These are phyloP conservation scores for Danio tinwini DNA, from an alignment of 2,797 vertebrate genomes.

Conservation along the genomic window DNA sequence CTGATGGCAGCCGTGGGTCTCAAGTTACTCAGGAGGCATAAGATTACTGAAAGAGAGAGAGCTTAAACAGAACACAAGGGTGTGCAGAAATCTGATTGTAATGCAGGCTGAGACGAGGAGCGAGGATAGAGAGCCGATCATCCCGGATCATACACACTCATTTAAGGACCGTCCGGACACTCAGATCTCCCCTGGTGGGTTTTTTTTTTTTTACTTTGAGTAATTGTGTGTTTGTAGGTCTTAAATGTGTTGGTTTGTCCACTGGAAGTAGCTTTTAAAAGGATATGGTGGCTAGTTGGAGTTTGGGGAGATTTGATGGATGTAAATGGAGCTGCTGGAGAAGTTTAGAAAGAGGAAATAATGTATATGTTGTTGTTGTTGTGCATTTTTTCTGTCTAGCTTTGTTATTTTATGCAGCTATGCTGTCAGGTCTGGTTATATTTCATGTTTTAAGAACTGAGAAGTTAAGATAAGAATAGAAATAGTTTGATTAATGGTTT, in stretches of 20 bases:
- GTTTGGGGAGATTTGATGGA: not conserved
- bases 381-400: not conserved
- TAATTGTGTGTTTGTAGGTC: not conserved
- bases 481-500: conserved; percentile 3
- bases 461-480: not conserved
- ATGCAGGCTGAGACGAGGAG: conserved; percentile 68
- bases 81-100: conserved; percentile 77
- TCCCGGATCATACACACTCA: conserved; percentile 35
- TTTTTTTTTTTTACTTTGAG: not conserved
- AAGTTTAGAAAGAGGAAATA: not conserved
- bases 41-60: conserved; percentile 78
- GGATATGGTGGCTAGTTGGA: not conserved
- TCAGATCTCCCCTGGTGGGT: conserved; percentile 44
- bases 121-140: conserved; percentile 38
- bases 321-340: not conserved
- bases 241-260: not conserved
- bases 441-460: not conserved
- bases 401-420: not conserved
- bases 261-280: not conserved
- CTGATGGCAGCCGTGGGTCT: conserved; percentile 67
- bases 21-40: conserved; percentile 79
- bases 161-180: conserved; percentile 26
- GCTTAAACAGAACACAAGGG: conserved; percentile 79
- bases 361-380: not conserved
- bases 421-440: not conserved